phyloP scores from a whole-genome alignment of 2,113 vertebrate species.

The Gasterosteus nipponicus region DNA sequence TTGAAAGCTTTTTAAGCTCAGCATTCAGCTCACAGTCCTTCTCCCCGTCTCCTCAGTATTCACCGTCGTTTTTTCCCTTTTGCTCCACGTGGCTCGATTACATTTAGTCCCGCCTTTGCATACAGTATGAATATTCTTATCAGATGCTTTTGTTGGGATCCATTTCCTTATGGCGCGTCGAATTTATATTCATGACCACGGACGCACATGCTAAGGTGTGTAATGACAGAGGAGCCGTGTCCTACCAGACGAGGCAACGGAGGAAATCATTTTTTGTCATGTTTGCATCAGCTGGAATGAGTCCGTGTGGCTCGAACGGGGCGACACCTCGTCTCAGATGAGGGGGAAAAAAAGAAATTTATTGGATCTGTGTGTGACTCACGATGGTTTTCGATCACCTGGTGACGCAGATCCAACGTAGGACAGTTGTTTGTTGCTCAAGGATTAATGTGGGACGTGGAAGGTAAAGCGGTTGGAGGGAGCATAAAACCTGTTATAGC shows the following conservation, averaged over 20 bases:
- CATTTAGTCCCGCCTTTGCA: conserved; percentile 57
- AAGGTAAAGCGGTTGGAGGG: neutral
- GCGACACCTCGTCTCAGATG: conserved; percentile 46
- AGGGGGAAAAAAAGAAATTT: neutral
- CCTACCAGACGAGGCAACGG: conserved; percentile 23
- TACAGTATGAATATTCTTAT: conserved; percentile 66
- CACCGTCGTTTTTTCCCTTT: conserved; percentile 50
- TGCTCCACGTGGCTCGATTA: conserved; percentile 46
- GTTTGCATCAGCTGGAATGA: conserved; percentile 62
- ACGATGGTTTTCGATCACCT: conserved; percentile 49
- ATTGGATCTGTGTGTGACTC: conserved; percentile 46
- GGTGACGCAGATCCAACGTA: conserved; percentile 28
- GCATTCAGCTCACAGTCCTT: conserved; percentile 39
- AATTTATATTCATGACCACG: conserved; percentile 61
- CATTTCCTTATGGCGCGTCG: conserved; percentile 41
- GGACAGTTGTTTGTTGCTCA: conserved; percentile 27
- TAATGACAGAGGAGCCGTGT: conserved; percentile 55
- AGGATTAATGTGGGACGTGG: conserved; percentile 20
- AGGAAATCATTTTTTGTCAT: conserved; percentile 54
- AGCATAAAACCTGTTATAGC: conserved; percentile 21
- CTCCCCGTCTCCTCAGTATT: conserved; percentile 27
- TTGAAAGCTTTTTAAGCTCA: conserved; percentile 4
- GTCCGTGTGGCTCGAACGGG: conserved; percentile 20
- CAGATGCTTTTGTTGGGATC: conserved; percentile 33
- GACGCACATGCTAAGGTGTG: conserved; percentile 44